phyloP scores from a whole-genome alignment of 2,113 vertebrate genomes.

The Macquaria australasica region DNA sequence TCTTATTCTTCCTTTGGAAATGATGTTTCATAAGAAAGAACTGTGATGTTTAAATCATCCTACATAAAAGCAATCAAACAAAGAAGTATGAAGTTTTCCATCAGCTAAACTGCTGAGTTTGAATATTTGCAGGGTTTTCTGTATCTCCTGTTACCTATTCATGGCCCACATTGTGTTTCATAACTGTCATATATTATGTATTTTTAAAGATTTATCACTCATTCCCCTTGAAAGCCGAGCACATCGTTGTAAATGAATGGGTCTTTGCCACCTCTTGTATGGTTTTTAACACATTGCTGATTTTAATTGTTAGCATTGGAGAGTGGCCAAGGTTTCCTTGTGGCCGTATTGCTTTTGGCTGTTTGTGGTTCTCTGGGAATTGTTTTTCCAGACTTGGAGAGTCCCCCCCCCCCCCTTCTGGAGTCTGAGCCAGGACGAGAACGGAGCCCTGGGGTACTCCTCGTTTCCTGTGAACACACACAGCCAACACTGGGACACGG shows the following conservation, averaged over 20 bases:
- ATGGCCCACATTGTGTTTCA: background rate
- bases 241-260: conserved; percentile 23
- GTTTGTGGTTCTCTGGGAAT: conserved; percentile 57
- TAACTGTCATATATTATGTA: background rate
- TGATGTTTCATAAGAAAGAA: background rate
- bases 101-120: conserved; percentile 1
- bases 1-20: conserved; percentile 9
- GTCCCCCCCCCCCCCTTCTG: background rate
- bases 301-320: conserved; percentile 66
- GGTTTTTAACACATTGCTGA: conserved; percentile 64
- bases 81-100: background rate
- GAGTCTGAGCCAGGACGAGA: conserved; percentile 49
- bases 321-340: conserved; percentile 51
- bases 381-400: conserved; percentile 74
- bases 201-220: conserved; percentile 28
- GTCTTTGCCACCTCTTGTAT: conserved; percentile 35
- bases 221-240: conserved; percentile 14
- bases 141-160: conserved; percentile 1
- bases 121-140: background rate
- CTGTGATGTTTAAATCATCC: conserved; percentile 20
- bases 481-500: conserved; percentile 27
- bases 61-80: conserved; percentile 1
- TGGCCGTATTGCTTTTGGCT: conserved; percentile 73
- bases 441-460: conserved; percentile 64
- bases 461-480: conserved; percentile 63